Percentiles rank a stretch among this genome's conserved stretches.
phyloP scores from a whole-genome alignment of 2,113 vertebrate genomes.

The Coptodon rendalli region DNA sequence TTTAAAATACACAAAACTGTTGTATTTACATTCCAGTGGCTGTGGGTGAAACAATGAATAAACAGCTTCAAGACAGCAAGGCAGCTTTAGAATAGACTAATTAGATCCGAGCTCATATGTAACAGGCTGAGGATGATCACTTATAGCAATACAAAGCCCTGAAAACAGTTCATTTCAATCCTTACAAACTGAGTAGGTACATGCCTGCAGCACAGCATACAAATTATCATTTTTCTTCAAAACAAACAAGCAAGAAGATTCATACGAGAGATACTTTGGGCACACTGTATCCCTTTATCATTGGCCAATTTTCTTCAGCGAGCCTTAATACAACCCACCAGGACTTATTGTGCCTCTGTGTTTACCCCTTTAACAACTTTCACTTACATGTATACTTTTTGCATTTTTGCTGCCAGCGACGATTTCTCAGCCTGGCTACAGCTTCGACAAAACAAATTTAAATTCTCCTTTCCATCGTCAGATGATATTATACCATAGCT shows the following conservation, averaged over 20 bases:
- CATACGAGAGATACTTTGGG: not conserved
- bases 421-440: constrained; percentile 4
- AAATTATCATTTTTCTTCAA: constrained; percentile 13
- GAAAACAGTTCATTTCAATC: constrained; percentile 25
- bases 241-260: constrained; percentile 33
- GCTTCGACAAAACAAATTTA: constrained; percentile 3
- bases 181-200: constrained; percentile 16
- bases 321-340: not conserved
- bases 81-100: constrained; percentile 11
- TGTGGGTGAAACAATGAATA: constrained; percentile 23
- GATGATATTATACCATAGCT: not conserved
- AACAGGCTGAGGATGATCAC: constrained; percentile 8
- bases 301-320: constrained; percentile 14
- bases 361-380: not conserved
- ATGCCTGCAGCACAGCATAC: constrained; percentile 3
- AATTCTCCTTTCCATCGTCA: constrained; percentile 12
- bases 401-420: constrained; percentile 19
- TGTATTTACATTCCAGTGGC: constrained; percentile 50
- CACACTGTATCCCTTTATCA: constrained; percentile 11
- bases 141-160: constrained; percentile 11
- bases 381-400: constrained; percentile 2
- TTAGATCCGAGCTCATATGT: constrained; percentile 19
- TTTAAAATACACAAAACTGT: constrained; percentile 12
- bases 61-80: constrained; percentile 7
- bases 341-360: not conserved